Evolutionary conservation across 23 tunicate genomes (phyloP).

Genomic region (Styela plicata): DNA sequence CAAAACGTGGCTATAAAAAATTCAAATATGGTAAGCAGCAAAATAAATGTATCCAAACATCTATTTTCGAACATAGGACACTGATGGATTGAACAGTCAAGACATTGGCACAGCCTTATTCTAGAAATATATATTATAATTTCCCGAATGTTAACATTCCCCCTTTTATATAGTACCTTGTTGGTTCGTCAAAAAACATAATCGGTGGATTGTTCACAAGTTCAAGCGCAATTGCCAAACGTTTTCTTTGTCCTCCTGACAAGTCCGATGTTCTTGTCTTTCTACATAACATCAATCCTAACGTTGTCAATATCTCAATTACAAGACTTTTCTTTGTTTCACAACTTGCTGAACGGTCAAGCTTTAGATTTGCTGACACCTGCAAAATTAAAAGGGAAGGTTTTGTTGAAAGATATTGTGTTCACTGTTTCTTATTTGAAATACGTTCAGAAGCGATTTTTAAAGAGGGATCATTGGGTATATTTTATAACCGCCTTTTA

Average conservation of each 20-base stretch:
- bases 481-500: too few relatives aligned
- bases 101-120: too few relatives aligned
- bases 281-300: conserved; percentile 76
- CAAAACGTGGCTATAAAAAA: too few relatives aligned
- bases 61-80: too few relatives aligned
- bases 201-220: conserved; percentile 97
- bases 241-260: conserved; percentile 97
- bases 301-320: conserved; percentile 66
- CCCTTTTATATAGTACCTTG: conserved; percentile 47
- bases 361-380: conserved; percentile 93
- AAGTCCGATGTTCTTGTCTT: conserved; percentile 78
- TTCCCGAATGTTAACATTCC: neutral
- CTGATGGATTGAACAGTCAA: too few relatives aligned
- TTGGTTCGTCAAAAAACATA: conserved; percentile 99
- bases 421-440: too few relatives aligned
- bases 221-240: conserved; percentile 95
- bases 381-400: too few relatives aligned
- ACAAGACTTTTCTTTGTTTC: conserved; percentile 68
- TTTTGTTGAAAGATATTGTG: too few relatives aligned
- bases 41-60: too few relatives aligned
- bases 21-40: too few relatives aligned
- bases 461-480: too few relatives aligned
- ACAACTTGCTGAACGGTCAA: conserved; percentile 36
- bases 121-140: neutral
- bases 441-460: too few relatives aligned